Percentiles rank a stretch among this genome's conserved stretches.
Conservation (phyloP, 2,113 vertebrate genomes). For the Psittacula cyanocephala region DNA sequence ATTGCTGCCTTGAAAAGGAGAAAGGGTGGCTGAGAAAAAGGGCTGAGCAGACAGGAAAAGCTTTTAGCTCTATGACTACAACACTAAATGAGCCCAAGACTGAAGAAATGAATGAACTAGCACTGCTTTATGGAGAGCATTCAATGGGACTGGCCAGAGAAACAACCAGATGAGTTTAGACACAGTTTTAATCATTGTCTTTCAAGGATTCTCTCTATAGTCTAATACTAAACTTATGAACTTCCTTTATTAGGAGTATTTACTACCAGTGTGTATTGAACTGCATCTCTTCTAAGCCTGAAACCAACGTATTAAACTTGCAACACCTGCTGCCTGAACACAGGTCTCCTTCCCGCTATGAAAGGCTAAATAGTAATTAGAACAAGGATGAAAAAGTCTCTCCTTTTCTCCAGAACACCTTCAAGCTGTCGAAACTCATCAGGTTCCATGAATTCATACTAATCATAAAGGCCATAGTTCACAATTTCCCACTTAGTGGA, state of each 20-base stretch:
- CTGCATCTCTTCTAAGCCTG: not conserved
- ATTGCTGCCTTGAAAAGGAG: not conserved
- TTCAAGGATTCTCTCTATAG: not conserved
- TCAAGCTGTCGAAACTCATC: slow-evolving; percentile 24
- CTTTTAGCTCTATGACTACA: not conserved
- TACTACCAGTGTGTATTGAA: not conserved
- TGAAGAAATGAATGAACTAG: not conserved
- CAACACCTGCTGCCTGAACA: not conserved
- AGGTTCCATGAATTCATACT: not conserved
- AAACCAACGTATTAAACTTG: not conserved
- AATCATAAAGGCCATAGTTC: not conserved
- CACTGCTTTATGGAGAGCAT: not conserved
- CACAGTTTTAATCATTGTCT: not conserved
- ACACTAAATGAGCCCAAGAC: not conserved
- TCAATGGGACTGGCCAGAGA: not conserved
- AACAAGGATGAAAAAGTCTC: not conserved
- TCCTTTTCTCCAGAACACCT: not conserved
- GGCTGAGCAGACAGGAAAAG: not conserved
- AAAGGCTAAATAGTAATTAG: not conserved
- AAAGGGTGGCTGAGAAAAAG: not conserved
- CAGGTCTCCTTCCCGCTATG: not conserved
- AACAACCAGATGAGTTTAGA: not conserved
- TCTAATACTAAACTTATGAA: not conserved
- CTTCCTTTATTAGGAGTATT: not conserved
- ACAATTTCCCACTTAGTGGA: not conserved